Evolutionary conservation across 2,113 vertebrate species (phyloP).

Genomic region (Lipophrys pholis): DNA sequence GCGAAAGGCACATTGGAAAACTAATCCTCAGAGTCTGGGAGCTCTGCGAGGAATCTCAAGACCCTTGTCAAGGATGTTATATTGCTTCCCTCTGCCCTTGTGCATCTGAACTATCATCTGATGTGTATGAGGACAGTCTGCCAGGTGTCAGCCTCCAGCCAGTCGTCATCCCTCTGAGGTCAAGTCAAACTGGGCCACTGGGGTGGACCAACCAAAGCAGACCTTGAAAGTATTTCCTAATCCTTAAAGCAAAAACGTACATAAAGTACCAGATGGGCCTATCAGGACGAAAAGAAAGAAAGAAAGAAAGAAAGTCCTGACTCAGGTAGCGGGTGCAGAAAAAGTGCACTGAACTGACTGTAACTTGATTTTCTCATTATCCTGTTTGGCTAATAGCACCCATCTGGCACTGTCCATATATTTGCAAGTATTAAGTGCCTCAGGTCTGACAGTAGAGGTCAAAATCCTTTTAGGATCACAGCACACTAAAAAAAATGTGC

Average conservation of each 20-base stretch:
- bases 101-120: conserved; percentile 31
- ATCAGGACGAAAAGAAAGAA: neutral
- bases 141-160: conserved; percentile 6
- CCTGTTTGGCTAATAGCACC: conserved; percentile 32
- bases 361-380: conserved; percentile 45
- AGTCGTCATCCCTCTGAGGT: conserved; percentile 19
- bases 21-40: conserved; percentile 44
- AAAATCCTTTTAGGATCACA: conserved; percentile 29
- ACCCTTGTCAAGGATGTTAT: conserved; percentile 46
- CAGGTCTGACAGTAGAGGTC: conserved; percentile 57
- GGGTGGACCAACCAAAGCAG: conserved; percentile 10
- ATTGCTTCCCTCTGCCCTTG: conserved; percentile 13
- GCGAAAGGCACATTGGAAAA: conserved; percentile 2
- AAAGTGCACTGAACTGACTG: conserved; percentile 32
- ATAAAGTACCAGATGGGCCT: conserved; percentile 55
- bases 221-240: conserved; percentile 21
- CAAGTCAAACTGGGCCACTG: conserved; percentile 9
- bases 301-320: too few relatives aligned
- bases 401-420: conserved; percentile 66
- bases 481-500: conserved; percentile 34
- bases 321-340: conserved; percentile 17
- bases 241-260: conserved; percentile 45
- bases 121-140: conserved; percentile 21
- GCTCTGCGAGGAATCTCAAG: conserved; percentile 41
- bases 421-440: conserved; percentile 60